Evolutionary conservation across 2,113 vertebrate genomes (phyloP), one percentile per base, ranked within the genome.

Genomic region (Semnornis frantzii): DNA sequence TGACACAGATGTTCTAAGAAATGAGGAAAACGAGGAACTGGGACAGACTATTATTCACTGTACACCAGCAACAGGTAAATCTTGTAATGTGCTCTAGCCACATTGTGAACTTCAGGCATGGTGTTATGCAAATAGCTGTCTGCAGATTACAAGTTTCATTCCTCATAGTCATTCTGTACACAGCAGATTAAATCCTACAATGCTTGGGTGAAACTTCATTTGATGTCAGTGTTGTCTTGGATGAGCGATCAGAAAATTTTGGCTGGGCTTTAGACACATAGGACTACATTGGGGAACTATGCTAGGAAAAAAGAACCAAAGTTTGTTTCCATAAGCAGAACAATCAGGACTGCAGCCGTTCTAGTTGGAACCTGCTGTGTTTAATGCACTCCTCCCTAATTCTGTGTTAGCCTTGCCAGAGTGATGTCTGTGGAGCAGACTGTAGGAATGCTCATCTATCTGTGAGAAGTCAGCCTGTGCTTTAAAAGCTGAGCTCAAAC

Each of bases 31-130:
- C 42, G 97, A 98, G 86, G 98, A 99, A 85, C 96, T 98, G 37
- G 97, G 98, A 72, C 98, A 98, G 46, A 97, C 98, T 92, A 96
- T 98, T 73, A 98, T 99, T 97, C 99, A 99, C 90, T 99, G 99
- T 90, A 99, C 98, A 58, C 99, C 99, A 64, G 97, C 98, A 44
- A 99, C 99, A 98, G 99, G 99, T 99, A 98, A 94, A 80, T 65
- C 27, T 59, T 34, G 2, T 0, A 9, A 27, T 15, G 19, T 75
- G 44, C 63, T 90, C 71, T 44, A 77, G 54, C 59, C 44, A 58
- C 66, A 13, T 12, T 63, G 37, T 33, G 59, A 85, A 72, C 77
- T 93, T 71, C 20, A 70, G 79, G 63, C 34, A 28, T 14, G 30
- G 34, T 50, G 21, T 91, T 86, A 75, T 24, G 52, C 71, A 84